Percentiles rank a stretch among this genome's conserved stretches.
These are phyloP conservation scores for Etheostoma perlongum DNA, from an alignment of 2,797 vertebrate species.

Conservation along the genomic window DNA sequence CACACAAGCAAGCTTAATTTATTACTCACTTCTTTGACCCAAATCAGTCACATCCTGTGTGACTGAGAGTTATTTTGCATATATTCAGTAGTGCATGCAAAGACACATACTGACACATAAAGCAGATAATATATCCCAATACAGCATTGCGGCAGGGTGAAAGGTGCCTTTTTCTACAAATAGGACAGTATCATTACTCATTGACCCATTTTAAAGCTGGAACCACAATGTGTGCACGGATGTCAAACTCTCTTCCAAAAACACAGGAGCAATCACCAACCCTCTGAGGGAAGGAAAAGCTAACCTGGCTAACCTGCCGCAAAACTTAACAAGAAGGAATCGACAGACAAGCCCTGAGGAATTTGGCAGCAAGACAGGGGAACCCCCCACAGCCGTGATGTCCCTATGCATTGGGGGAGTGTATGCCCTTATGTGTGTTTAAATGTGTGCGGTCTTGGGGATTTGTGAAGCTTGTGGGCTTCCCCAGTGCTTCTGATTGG, in stretches of 20 bases:
- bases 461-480: conserved; percentile 27
- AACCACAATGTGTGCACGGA: conserved; percentile 46
- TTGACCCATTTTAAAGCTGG: conserved; percentile 54
- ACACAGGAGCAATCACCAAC: conserved; percentile 44
- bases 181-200: conserved; percentile 62
- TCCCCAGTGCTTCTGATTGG: conserved; percentile 25
- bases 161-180: conserved; percentile 34
- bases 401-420: neutral
- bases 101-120: conserved; percentile 31
- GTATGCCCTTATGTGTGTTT: neutral
- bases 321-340: conserved; percentile 45
- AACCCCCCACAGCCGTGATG: conserved; percentile 6
- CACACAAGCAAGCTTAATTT: conserved; percentile 67
- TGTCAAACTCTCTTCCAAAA: conserved; percentile 40
- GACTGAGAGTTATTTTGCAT: conserved; percentile 58
- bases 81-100: conserved; percentile 59
- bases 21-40: conserved; percentile 81
- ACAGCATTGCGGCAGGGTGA: conserved; percentile 26
- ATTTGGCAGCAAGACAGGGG: conserved; percentile 42
- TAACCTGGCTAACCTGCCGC: conserved; percentile 52
- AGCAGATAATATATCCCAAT: conserved; percentile 44
- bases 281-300: conserved; percentile 41
- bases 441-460: conserved; percentile 25
- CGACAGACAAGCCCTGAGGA: conserved; percentile 52
- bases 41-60: conserved; percentile 80